A percentile compares a stretch with the other conserved stretches of the same genome.
phyloP scores from a whole-genome alignment of 2,113 vertebrate species.

The Oreochromis niloticus region DNA sequence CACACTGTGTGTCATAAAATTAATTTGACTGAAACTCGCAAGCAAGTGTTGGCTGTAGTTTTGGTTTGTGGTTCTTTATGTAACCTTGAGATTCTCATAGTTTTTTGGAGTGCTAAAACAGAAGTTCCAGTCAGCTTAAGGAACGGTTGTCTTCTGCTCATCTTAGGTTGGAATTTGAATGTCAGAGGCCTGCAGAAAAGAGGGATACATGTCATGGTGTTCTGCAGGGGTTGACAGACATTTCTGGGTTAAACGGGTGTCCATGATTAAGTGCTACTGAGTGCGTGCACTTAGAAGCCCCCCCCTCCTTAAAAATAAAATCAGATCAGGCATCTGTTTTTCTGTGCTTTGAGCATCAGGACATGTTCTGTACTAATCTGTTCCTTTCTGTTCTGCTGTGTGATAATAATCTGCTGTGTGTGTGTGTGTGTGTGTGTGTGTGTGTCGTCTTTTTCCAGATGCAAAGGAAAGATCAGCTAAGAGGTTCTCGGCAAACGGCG shows the following conservation, averaged over 20 bases:
- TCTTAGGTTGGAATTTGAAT: not conserved
- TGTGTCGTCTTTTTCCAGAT: conserved; percentile 48
- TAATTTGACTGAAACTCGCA: not conserved
- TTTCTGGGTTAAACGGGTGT: not conserved
- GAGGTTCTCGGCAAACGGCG: conserved; percentile 75
- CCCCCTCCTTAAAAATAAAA: not conserved
- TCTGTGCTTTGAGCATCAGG: not conserved
- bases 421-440: not conserved
- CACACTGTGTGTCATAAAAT: not conserved
- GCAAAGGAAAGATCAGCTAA: conserved; percentile 73
- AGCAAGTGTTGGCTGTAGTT: not conserved
- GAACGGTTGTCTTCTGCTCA: not conserved
- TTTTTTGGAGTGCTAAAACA: not conserved
- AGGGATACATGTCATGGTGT: not conserved
- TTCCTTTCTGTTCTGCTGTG: not conserved
- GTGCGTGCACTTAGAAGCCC: not conserved
- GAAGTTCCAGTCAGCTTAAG: not conserved
- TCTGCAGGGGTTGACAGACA: not conserved
- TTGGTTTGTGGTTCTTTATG: not conserved
- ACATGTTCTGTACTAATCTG: not conserved
- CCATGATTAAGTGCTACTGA: not conserved
- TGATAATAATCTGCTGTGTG: not conserved
- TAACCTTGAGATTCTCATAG: not conserved
- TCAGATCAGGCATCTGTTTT: not conserved
- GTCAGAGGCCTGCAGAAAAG: not conserved